phyloP scores from a whole-genome alignment of 1,140 invertebrate genomes.

The Panagrolaimus sp. region DNA sequence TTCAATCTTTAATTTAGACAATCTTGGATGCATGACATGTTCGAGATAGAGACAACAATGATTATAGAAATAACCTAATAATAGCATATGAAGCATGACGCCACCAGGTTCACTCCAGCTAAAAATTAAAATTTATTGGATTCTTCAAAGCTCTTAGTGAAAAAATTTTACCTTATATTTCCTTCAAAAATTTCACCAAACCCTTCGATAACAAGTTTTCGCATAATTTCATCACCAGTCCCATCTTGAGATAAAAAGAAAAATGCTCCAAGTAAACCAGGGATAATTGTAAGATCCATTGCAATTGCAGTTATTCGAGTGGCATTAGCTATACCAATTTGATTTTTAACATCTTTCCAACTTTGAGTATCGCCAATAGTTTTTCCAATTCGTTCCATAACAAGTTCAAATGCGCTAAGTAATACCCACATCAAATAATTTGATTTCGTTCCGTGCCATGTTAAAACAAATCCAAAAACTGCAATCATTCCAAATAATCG shows the following conservation, averaged over 20 bases:
- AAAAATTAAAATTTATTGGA: constrained; percentile 12
- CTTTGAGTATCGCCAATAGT: constrained; percentile 25
- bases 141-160: not conserved
- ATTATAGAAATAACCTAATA: constrained; percentile 56
- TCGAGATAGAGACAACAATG: constrained; percentile 50
- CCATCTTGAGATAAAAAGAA: constrained; percentile 53
- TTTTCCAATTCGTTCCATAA: constrained; percentile 48
- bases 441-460: constrained; percentile 78
- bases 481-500: constrained; percentile 72
- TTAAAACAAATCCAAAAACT: constrained; percentile 77
- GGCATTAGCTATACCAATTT: constrained; percentile 33
- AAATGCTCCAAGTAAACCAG: constrained; percentile 57
- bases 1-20: constrained; percentile 17
- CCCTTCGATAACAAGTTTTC: constrained; percentile 44
- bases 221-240: constrained; percentile 50
- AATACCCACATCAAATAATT: constrained; percentile 74
- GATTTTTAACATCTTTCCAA: constrained; percentile 3
- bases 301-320: constrained; percentile 40
- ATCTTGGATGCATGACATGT: constrained; percentile 31
- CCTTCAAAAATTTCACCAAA: constrained; percentile 25
- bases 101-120: constrained; percentile 34
- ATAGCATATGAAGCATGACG: constrained; percentile 52
- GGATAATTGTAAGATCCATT: constrained; percentile 53
- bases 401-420: constrained; percentile 50
- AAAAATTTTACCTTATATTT: not conserved